Evolutionary conservation across 2,888 invertebrate genomes (phyloP).

Genomic region (Dorcus parallelipipedus): DNA sequence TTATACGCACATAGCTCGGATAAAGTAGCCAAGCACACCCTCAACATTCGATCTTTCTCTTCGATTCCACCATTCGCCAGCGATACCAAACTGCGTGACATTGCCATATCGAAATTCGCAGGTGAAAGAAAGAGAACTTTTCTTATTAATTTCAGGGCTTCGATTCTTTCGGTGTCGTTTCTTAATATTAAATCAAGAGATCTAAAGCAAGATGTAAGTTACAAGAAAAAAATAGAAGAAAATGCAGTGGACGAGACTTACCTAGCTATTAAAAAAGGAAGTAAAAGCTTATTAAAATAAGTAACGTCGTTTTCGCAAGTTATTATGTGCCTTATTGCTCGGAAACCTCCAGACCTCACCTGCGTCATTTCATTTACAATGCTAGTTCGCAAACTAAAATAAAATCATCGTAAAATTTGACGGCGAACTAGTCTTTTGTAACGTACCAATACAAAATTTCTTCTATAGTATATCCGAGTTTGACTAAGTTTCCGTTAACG

Average conservation of each 20-base stretch:
- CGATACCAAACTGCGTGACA: slow-evolving; percentile 78
- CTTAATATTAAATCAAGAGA: slow-evolving; percentile 86
- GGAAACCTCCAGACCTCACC: slow-evolving; percentile 82
- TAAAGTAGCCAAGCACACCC: slow-evolving; percentile 82
- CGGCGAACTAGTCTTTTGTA: no score
- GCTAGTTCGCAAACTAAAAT: slow-evolving; percentile 74
- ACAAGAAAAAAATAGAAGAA: not conserved
- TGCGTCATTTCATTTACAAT: slow-evolving; percentile 85
- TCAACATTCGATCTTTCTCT: slow-evolving; percentile 78
- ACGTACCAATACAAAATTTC: slow-evolving; percentile 80
- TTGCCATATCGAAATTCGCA: slow-evolving; percentile 65
- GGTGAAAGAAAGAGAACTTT: slow-evolving; percentile 65
- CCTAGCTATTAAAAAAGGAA: slow-evolving; percentile 82
- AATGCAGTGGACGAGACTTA: slow-evolving; percentile 36
- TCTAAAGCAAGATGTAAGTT: slow-evolving; percentile 47
- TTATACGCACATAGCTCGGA: slow-evolving; percentile 73
- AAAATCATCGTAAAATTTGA: no score
- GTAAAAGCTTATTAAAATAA: slow-evolving; percentile 73
- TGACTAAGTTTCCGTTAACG: slow-evolving; percentile 56
- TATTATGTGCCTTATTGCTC: slow-evolving; percentile 82
- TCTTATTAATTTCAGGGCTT: slow-evolving; percentile 83
- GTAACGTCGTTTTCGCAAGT: slow-evolving; percentile 74
- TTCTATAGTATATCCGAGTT: slow-evolving; percentile 71
- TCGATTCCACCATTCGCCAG: slow-evolving; percentile 76
- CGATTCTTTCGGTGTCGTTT: slow-evolving; percentile 89